Percentiles rank a stretch among this genome's conserved stretches.
Evolutionary conservation across 2,888 invertebrate species (phyloP).

Genomic region (Drosophila dives): DNA sequence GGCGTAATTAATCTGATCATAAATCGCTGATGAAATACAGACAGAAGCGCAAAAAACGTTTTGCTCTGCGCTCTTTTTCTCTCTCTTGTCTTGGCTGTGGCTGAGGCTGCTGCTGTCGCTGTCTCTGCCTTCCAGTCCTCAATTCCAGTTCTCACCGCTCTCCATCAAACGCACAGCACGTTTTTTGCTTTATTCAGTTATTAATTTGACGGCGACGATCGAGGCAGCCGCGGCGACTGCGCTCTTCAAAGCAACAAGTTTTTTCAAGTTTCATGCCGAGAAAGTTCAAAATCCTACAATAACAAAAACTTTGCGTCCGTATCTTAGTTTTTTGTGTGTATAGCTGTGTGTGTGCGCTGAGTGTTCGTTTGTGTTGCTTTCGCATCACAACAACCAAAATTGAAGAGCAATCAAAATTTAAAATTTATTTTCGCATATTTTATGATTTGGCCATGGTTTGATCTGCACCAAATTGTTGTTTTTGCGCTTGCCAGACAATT

Average conservation of each 20-base stretch:
- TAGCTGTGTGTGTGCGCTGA: neutral
- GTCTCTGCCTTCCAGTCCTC: conserved; percentile 38
- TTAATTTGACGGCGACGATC: conserved; percentile 49
- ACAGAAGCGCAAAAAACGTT: neutral
- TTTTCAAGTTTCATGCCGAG: conserved; percentile 44
- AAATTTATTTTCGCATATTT: conserved; percentile 29
- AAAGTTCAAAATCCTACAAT: conserved; percentile 50
- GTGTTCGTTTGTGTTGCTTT: conserved; percentile 10
- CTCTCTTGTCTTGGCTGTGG: neutral
- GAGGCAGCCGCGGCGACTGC: conserved; percentile 44
- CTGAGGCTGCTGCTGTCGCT: neutral
- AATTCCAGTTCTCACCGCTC: conserved; percentile 36
- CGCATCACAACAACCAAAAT: conserved; percentile 20
- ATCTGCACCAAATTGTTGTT: conserved; percentile 40
- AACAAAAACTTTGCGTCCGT: conserved; percentile 36
- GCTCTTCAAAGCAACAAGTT: conserved; percentile 35
- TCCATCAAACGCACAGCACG: conserved; percentile 9
- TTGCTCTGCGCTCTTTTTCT: neutral
- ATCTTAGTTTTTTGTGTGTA: neutral
- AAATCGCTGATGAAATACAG: conserved; percentile 9
- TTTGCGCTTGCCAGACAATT: conserved; percentile 43
- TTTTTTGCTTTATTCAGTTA: conserved; percentile 38
- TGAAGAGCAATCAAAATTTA: conserved; percentile 14
- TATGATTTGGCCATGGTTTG: conserved; percentile 27
- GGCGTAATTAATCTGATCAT: conserved; percentile 12